Conservation (phyloP, 2,888 invertebrate species). For the Phorcus lineatus region DNA sequence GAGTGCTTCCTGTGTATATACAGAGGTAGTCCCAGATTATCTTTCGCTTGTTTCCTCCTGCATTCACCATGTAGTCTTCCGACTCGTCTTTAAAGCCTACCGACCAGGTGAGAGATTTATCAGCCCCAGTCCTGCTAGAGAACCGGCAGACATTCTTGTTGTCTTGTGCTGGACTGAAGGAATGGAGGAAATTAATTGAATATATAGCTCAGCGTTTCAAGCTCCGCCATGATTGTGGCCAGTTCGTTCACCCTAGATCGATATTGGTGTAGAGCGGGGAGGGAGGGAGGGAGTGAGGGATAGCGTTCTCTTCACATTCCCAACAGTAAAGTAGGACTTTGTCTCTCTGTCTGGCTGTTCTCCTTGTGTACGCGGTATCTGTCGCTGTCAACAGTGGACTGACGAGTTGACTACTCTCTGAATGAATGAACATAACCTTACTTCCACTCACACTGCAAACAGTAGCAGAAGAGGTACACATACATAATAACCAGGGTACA, state of each 20-base stretch:
- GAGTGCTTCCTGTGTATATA: too few species aligned
- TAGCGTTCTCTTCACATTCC: background rate
- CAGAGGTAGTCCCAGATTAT: too few species aligned
- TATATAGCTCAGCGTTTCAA: slow-evolving; percentile 1
- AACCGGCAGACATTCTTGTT: background rate
- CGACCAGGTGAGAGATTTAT: too few species aligned
- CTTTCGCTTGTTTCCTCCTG: too few species aligned
- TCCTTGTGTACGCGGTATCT: background rate
- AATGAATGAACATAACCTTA: too few species aligned
- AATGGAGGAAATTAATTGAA: slow-evolving; percentile 10
- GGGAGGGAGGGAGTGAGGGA: background rate
- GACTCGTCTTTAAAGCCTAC: too few species aligned
- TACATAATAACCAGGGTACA: too few species aligned
- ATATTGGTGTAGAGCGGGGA: background rate
- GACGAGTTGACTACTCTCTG: too few species aligned
- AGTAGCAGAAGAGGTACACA: too few species aligned
- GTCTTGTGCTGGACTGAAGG: background rate
- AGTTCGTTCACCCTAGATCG: background rate
- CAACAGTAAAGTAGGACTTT: background rate
- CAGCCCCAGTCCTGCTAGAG: background rate
- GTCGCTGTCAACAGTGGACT: background rate
- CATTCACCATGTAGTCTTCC: too few species aligned
- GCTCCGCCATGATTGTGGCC: background rate
- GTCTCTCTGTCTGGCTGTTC: slow-evolving; percentile 26
- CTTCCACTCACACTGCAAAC: too few species aligned